Evolutionary conservation across 2,888 invertebrate species (phyloP).

Genomic region (Morpho deidamia): DNA sequence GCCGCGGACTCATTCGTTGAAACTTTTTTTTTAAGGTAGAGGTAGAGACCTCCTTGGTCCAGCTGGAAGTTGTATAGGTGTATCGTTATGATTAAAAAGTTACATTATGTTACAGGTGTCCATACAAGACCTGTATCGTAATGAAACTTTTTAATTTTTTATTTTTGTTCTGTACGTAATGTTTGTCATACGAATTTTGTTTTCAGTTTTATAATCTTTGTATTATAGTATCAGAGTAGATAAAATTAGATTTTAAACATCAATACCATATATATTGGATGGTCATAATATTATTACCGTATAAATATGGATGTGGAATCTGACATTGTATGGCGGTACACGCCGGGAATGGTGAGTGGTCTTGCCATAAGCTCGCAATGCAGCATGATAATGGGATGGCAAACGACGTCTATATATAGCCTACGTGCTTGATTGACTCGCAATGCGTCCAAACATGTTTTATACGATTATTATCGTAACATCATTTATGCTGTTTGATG

Average conservation of each 20-base stretch:
- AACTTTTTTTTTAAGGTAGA: too few species aligned
- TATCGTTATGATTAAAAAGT: too few species aligned
- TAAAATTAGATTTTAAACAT: not conserved
- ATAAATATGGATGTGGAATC: conserved; percentile 21
- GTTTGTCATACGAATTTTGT: too few species aligned
- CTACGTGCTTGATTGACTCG: conserved; percentile 13
- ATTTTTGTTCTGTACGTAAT: too few species aligned
- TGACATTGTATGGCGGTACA: conserved; percentile 20
- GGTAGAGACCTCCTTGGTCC: too few species aligned
- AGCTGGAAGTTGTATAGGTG: too few species aligned
- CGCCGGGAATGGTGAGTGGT: conserved; percentile 20
- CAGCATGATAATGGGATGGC: conserved; percentile 18
- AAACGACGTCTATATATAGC: conserved; percentile 11
- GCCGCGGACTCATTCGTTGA: too few species aligned
- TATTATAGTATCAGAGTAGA: too few species aligned
- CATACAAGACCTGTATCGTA: too few species aligned
- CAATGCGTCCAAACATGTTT: conserved; percentile 15
- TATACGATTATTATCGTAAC: conserved; percentile 9
- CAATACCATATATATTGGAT: not conserved
- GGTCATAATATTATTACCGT: conserved; percentile 2
- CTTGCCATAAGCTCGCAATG: conserved; percentile 22
- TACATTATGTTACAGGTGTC: too few species aligned
- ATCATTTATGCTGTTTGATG: conserved; percentile 6
- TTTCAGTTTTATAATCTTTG: too few species aligned
- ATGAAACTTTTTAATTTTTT: too few species aligned